Evolutionary conservation across 2,113 vertebrate species (phyloP).

Genomic region (Mixornis gularis): DNA sequence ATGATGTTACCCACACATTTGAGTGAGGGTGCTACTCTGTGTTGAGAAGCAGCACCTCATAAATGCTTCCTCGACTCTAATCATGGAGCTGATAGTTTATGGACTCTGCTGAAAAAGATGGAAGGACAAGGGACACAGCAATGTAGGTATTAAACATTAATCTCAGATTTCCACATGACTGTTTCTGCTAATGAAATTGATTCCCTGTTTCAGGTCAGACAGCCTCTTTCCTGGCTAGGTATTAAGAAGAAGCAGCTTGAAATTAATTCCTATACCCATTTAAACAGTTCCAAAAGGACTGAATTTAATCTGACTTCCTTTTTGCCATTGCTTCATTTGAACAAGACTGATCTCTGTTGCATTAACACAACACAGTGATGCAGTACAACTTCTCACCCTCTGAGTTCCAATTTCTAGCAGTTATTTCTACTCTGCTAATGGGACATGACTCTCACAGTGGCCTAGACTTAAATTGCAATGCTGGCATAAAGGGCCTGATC

Average conservation of each 20-base stretch:
- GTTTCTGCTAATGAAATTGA: slow-evolving; percentile 8
- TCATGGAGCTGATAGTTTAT: neutral
- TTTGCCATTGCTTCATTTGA: neutral
- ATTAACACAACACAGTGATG: neutral
- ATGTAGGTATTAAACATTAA: neutral
- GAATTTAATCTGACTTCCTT: neutral
- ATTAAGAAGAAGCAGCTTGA: neutral
- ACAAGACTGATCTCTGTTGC: neutral
- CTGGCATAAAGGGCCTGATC: neutral
- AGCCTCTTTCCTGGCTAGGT: neutral
- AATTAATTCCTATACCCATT: neutral
- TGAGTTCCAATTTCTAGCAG: neutral
- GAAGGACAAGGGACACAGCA: neutral
- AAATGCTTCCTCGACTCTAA: neutral
- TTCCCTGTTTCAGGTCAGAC: neutral
- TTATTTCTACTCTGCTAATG: neutral
- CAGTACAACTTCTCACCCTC: neutral
- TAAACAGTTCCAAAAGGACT: neutral
- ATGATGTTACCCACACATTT: neutral
- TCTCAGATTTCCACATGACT: neutral
- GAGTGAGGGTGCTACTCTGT: neutral
- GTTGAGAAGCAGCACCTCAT: neutral
- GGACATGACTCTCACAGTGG: neutral
- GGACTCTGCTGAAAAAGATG: neutral
- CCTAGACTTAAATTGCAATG: neutral